A percentile compares a stretch with the other conserved stretches of the same genome.
Conservation (phyloP, 92 coral and sea anemone species). For the Umimayanthus kanabou region DNA sequence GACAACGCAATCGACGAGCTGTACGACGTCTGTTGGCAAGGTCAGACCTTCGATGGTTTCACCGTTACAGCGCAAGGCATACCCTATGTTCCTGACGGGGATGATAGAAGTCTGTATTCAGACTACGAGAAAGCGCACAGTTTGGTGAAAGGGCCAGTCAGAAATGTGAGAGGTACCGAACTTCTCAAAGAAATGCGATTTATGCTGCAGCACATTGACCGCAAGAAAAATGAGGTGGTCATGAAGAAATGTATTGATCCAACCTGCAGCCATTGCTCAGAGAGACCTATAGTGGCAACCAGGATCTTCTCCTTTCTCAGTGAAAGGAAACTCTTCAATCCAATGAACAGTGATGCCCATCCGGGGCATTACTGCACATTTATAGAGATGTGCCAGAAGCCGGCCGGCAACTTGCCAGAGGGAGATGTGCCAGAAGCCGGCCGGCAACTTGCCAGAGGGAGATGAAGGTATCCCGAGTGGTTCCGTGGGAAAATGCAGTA, state of each 20-base stretch:
- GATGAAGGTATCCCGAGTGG: conserved; percentile 34
- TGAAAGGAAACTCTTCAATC: conserved; percentile 42
- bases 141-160: conserved; percentile 27
- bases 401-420: conserved; percentile 1
- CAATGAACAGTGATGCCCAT: conserved; percentile 39
- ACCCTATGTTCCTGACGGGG: conserved; percentile 21
- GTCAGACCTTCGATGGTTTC: conserved; percentile 38
- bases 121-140: conserved; percentile 35
- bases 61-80: conserved; percentile 25
- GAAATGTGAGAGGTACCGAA: conserved; percentile 21
- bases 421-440: conserved; percentile 45
- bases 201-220: conserved; percentile 45
- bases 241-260: conserved; percentile 57
- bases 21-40: conserved; percentile 43
- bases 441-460: conserved; percentile 18
- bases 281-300: conserved; percentile 48
- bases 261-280: conserved; percentile 48
- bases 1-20: conserved; percentile 35
- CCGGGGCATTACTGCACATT: conserved; percentile 57
- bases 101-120: conserved; percentile 28
- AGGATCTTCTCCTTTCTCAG: conserved; percentile 36
- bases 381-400: conserved; percentile 50
- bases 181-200: neutral
- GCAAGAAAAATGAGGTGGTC: conserved; percentile 56
- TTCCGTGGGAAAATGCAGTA: conserved; percentile 5